Evolutionary conservation across 2,888 invertebrate species (phyloP).

Genomic region (Gari tellinella): DNA sequence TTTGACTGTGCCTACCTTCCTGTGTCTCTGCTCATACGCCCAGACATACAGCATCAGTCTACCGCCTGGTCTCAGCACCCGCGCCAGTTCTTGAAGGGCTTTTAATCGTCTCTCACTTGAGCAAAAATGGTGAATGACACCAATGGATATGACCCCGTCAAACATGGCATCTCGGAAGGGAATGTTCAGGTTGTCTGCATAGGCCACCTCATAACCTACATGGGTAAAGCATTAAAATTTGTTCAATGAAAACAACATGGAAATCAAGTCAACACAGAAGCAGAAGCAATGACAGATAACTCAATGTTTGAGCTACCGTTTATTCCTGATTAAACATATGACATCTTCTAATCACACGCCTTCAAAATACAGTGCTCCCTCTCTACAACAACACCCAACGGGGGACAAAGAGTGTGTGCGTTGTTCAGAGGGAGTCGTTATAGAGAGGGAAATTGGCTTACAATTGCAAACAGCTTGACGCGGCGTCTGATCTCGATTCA

Average conservation of each 20-base stretch:
- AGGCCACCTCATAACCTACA: slow-evolving; percentile 87
- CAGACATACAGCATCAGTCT: slow-evolving; percentile 96
- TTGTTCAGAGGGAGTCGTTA: no score
- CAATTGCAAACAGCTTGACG: no score
- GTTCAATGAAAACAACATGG: neutral
- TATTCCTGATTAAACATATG: no score
- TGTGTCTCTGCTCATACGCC: slow-evolving; percentile 95
- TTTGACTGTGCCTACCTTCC: slow-evolving; percentile 86
- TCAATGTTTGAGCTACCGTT: no score
- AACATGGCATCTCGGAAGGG: slow-evolving; percentile 88
- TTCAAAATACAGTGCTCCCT: no score
- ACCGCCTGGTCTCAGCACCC: slow-evolving; percentile 90
- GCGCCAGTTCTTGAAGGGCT: slow-evolving; percentile 91
- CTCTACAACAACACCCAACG: no score
- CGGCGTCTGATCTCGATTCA: no score
- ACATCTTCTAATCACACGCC: no score
- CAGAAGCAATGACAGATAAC: no score
- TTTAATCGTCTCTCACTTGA: slow-evolving; percentile 94
- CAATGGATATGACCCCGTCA: slow-evolving; percentile 97
- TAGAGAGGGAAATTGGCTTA: no score
- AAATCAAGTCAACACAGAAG: no score
- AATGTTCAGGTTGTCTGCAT: slow-evolving; percentile 92
- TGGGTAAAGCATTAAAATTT: neutral
- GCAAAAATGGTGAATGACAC: slow-evolving; percentile 98
- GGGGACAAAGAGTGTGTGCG: no score